These are phyloP conservation scores for Cantharis flavilabris DNA, from an alignment of 2,888 invertebrate species.

Conservation along the genomic window DNA sequence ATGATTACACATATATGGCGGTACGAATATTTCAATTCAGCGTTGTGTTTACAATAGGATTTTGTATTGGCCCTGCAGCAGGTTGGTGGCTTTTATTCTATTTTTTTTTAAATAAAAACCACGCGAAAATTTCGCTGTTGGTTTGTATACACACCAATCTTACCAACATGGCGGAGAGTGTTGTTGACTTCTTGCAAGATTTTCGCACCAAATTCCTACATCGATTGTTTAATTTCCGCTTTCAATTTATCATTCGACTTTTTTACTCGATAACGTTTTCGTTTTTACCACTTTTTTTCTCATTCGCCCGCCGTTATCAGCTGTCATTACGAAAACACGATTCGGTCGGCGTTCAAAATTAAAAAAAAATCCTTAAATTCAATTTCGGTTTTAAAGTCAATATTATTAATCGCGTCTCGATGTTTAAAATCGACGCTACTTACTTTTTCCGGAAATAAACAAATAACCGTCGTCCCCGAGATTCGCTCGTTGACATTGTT, in stretches of 20 bases:
- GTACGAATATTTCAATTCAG: constrained; percentile 74
- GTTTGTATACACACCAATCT: constrained; percentile 30
- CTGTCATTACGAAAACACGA: constrained; percentile 3
- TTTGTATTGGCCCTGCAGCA: constrained; percentile 44
- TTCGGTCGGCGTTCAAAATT: background rate
- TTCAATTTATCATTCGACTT: background rate
- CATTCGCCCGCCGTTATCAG: background rate
- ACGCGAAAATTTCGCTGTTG: constrained; percentile 33
- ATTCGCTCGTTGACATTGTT: background rate
- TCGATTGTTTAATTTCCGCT: constrained; percentile 5
- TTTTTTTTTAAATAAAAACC: constrained; percentile 31
- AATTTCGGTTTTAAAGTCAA: too few relatives aligned
- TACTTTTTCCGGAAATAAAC: background rate
- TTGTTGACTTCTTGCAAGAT: constrained; percentile 34
- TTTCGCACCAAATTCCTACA: constrained; percentile 25
- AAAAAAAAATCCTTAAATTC: background rate
- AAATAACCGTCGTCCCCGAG: background rate
- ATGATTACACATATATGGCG: constrained; percentile 80
- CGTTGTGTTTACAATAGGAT: constrained; percentile 64
- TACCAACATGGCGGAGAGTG: constrained; percentile 46
- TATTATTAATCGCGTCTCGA: background rate
- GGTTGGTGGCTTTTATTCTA: constrained; percentile 33
- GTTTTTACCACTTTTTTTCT: background rate
- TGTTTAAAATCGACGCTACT: background rate
- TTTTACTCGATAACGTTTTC: background rate